Conservation (phyloP, 92 coral and sea anemone genomes). For the Heteractis magnifica region DNA sequence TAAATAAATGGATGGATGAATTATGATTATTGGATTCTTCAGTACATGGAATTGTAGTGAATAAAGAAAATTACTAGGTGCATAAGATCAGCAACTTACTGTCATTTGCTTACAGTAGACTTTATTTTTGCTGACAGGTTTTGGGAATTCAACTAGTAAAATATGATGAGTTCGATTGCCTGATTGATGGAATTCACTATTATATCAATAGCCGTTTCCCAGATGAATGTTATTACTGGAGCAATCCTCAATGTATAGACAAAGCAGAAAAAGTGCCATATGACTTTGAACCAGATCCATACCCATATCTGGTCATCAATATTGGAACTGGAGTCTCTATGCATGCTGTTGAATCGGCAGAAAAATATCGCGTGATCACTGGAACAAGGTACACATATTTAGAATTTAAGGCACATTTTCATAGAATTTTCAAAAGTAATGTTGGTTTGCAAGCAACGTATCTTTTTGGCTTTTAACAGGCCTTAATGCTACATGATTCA, state of each 20-base stretch:
- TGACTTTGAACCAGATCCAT: slow-evolving; percentile 72
- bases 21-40: too few species aligned
- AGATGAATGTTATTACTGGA: slow-evolving; percentile 82
- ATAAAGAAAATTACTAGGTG: too few species aligned
- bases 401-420: too few species aligned
- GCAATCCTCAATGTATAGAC: slow-evolving; percentile 57
- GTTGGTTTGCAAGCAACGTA: too few species aligned
- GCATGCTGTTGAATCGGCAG: slow-evolving; percentile 72
- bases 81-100: too few species aligned
- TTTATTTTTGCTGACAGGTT: slow-evolving; percentile 31
- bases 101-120: background rate
- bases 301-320: slow-evolving; percentile 84
- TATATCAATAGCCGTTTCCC: slow-evolving; percentile 57
- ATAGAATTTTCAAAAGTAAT: too few species aligned
- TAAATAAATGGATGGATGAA: too few species aligned
- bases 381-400: slow-evolving; percentile 69
- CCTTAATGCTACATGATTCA: too few species aligned
- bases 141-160: slow-evolving; percentile 80
- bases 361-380: slow-evolving; percentile 68
- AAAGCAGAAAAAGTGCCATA: slow-evolving; percentile 61
- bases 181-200: slow-evolving; percentile 79
- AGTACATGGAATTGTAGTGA: too few species aligned
- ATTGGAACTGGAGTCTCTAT: slow-evolving; percentile 90
- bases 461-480: too few species aligned
- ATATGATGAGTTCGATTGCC: slow-evolving; percentile 78